A percentile compares a stretch with the other conserved stretches of the same genome.
Evolutionary conservation across 2,113 vertebrate genomes (phyloP).

Genomic region (Corydoras maculifer): DNA sequence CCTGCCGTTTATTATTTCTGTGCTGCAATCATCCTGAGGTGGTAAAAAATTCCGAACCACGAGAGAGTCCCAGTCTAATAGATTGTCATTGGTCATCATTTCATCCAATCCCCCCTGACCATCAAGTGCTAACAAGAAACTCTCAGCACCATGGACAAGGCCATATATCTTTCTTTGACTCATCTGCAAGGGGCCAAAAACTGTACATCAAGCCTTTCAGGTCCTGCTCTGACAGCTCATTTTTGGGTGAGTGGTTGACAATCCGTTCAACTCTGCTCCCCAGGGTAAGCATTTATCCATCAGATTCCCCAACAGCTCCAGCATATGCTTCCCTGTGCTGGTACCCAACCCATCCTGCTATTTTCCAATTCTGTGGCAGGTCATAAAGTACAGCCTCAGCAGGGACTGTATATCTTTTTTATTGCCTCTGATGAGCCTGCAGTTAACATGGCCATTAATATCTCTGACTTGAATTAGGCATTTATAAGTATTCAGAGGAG

Average conservation of each 20-base stretch:
- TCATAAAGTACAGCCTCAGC: constrained; percentile 49
- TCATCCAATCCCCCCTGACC: constrained; percentile 23
- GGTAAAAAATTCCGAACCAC: too few relatives aligned
- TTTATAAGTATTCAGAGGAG: constrained; percentile 32
- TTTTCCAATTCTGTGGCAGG: constrained; percentile 39
- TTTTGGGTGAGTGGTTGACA: constrained; percentile 47
- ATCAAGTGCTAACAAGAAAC: constrained; percentile 39
- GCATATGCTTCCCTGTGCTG: constrained; percentile 49
- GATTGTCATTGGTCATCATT: constrained; percentile 7
- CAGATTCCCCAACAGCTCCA: constrained; percentile 33
- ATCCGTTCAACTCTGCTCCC: constrained; percentile 16
- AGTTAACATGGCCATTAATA: constrained; percentile 58
- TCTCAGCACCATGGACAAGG: constrained; percentile 51
- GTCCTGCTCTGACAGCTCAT: constrained; percentile 56
- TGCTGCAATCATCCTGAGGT: neutral
- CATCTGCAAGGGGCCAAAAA: constrained; percentile 33
- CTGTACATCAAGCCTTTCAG: constrained; percentile 59
- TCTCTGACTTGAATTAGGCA: constrained; percentile 40
- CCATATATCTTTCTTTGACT: constrained; percentile 44
- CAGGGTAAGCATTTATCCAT: constrained; percentile 45
- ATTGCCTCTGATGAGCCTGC: constrained; percentile 51
- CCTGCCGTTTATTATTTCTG: neutral
- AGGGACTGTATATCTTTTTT: constrained; percentile 47
- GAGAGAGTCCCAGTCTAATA: neutral
- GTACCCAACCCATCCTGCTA: constrained; percentile 26